phyloP scores from a whole-genome alignment of 2,113 vertebrate species.

The Porphyrio hochstetteri region DNA sequence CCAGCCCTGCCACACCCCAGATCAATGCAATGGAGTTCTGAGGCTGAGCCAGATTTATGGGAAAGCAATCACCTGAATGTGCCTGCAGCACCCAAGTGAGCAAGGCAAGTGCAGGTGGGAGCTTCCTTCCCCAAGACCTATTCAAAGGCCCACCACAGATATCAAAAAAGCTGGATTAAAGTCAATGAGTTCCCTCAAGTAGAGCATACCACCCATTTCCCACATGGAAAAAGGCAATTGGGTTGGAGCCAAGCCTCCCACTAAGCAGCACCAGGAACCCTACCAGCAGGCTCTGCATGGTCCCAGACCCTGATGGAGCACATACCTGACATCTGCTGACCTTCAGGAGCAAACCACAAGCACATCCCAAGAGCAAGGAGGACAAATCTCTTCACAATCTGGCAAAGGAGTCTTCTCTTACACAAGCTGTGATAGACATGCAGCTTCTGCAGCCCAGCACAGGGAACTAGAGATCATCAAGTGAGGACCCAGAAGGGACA shows the following conservation, averaged over 20 bases:
- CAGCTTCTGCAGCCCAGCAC: background rate
- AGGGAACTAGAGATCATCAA: background rate
- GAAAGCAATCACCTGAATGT: background rate
- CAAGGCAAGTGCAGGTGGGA: background rate
- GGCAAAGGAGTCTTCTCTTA: background rate
- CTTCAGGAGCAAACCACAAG: background rate
- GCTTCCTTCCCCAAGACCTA: background rate
- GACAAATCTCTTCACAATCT: background rate
- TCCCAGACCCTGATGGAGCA: background rate
- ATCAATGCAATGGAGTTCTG: background rate
- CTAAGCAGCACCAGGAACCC: background rate
- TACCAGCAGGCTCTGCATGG: background rate
- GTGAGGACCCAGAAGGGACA: background rate
- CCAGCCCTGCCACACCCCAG: background rate
- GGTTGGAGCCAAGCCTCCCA: background rate
- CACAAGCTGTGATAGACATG: rapidly evolving
- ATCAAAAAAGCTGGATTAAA: background rate
- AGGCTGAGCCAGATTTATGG: background rate
- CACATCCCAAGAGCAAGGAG: rapidly evolving
- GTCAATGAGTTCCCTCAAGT: background rate
- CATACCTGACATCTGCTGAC: background rate
- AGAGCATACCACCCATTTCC: background rate
- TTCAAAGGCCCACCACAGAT: background rate
- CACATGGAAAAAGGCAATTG: background rate
- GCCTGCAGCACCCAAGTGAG: background rate